These are phyloP conservation scores for Agapetus fuscipes DNA, from an alignment of 2,888 invertebrate species.

Conservation along the genomic window DNA sequence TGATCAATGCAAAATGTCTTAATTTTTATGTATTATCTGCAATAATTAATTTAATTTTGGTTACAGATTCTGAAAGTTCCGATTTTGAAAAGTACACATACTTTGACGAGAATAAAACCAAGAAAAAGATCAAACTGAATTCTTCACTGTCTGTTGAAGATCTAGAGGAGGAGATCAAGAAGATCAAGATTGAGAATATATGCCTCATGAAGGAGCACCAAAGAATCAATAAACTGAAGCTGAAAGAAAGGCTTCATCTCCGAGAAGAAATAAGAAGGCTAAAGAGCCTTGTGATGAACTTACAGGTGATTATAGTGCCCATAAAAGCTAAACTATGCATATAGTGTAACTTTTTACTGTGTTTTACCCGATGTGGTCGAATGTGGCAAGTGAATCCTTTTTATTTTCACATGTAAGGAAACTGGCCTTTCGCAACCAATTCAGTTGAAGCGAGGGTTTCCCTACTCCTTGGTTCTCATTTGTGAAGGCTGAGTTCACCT, in stretches of 20 bases:
- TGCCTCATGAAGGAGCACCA: constrained; percentile 14
- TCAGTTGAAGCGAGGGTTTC: too few species aligned
- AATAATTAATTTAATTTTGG: not conserved
- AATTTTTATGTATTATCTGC: too few species aligned
- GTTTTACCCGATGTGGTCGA: too few species aligned
- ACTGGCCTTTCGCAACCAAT: too few species aligned
- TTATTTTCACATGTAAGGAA: too few species aligned
- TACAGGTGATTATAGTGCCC: constrained; percentile 15
- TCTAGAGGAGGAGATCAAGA: constrained; percentile 10
- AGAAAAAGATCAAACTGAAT: constrained; percentile 15
- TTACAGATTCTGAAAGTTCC: constrained; percentile 16
- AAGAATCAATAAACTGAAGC: constrained; percentile 15
- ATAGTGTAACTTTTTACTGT: too few species aligned
- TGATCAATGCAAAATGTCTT: too few species aligned
- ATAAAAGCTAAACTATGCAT: too few species aligned
- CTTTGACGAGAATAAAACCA: constrained; percentile 18
- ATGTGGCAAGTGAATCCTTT: too few species aligned
- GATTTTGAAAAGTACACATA: constrained; percentile 20
- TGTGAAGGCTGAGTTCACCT: too few species aligned
- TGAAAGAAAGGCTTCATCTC: constrained; percentile 14
- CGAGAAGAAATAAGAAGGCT: constrained; percentile 14
- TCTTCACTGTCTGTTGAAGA: constrained; percentile 6
- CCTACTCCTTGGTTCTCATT: too few species aligned
- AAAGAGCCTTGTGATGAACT: constrained; percentile 10
- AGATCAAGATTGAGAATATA: constrained; percentile 16